These are phyloP conservation scores for Brachyhypopomus occidentalis DNA, from an alignment of 2,113 vertebrate species.

Conservation along the genomic window DNA sequence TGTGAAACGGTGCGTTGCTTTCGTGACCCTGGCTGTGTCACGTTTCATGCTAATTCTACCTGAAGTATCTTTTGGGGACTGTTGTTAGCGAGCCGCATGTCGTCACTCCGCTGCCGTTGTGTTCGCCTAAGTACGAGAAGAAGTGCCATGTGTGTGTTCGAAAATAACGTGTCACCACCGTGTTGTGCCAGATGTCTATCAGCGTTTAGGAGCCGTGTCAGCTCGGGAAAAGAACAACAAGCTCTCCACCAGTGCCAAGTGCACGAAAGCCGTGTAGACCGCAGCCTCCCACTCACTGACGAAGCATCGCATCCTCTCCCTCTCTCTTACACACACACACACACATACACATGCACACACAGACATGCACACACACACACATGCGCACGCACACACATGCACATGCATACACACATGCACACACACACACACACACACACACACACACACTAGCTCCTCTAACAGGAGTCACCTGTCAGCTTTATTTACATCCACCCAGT, in stretches of 20 bases:
- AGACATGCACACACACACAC: slow-evolving; percentile 1
- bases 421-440: slow-evolving; percentile 19
- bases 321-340: slow-evolving; percentile 11
- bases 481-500: slow-evolving; percentile 46
- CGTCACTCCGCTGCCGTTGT: slow-evolving; percentile 37
- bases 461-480: slow-evolving; percentile 55
- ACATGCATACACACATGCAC: background rate
- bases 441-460: slow-evolving; percentile 20
- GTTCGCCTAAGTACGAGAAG: slow-evolving; percentile 32
- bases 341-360: background rate
- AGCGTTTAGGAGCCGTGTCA: slow-evolving; percentile 50
- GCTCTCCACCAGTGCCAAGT: slow-evolving; percentile 40
- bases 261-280: slow-evolving; percentile 48
- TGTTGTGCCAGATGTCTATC: slow-evolving; percentile 55
- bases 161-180: slow-evolving; percentile 45
- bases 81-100: slow-evolving; percentile 29
- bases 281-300: slow-evolving; percentile 42
- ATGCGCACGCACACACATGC: background rate
- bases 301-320: slow-evolving; percentile 19
- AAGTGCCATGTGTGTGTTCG: slow-evolving; percentile 39
- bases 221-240: slow-evolving; percentile 44
- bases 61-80: slow-evolving; percentile 3
- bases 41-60: background rate
- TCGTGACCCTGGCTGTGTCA: slow-evolving; percentile 21
- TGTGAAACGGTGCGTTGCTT: background rate